These are phyloP conservation scores for Tragelaphus eurycerus DNA, from an alignment of 2,797 vertebrate species.

Conservation along the genomic window DNA sequence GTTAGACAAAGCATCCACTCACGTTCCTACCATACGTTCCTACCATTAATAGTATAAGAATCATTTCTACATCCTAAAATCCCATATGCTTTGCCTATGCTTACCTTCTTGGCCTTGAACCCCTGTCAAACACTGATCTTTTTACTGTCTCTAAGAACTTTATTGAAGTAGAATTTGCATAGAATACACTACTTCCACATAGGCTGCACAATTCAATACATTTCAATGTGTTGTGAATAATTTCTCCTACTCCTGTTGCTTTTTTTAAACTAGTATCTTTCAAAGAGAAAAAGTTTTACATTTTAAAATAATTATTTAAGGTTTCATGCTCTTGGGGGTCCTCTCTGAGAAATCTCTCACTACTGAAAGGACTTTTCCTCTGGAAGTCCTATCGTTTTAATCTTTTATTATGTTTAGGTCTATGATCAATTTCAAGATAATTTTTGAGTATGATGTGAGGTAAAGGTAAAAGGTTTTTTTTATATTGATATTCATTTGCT, in stretches of 20 bases:
- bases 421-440: not conserved
- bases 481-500: not conserved
- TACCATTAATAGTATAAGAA: not conserved
- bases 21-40: not conserved
- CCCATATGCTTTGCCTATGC: not conserved
- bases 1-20: not conserved
- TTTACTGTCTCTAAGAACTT: not conserved
- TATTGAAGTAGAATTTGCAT: not conserved
- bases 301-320: not conserved
- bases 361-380: not conserved
- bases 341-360: not conserved
- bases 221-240: not conserved
- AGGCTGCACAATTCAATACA: not conserved
- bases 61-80: not conserved
- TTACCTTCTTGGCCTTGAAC: not conserved
- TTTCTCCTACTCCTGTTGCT: not conserved
- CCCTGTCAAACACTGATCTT: not conserved
- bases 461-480: not conserved
- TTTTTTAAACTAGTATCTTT: not conserved
- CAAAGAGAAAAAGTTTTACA: not conserved
- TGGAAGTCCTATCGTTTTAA: not conserved
- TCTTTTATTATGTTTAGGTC: not conserved
- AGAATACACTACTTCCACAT: not conserved
- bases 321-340: not conserved
- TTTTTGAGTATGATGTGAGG: not conserved